A percentile compares a stretch with the other conserved stretches of the same genome.
Conservation (phyloP, 2,888 invertebrate genomes). For the Branchinecta sandiegonensis region DNA sequence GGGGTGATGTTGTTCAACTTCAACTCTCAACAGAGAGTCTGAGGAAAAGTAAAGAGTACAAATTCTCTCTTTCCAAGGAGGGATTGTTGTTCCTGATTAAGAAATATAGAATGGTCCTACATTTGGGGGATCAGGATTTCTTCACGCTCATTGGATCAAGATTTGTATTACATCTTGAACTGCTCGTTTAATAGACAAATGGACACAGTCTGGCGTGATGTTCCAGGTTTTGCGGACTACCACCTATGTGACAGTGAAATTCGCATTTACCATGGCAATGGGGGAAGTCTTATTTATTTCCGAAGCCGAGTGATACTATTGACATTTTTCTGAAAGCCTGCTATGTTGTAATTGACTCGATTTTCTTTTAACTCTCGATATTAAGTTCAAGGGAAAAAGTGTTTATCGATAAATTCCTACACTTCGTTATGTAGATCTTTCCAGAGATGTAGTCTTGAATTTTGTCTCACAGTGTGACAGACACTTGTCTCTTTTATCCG, state of each 20-base stretch:
- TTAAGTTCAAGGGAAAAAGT: too few relatives aligned
- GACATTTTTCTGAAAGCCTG: too few relatives aligned
- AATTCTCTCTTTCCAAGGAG: conserved; percentile 31
- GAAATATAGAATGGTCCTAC: conserved; percentile 32
- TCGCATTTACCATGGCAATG: conserved; percentile 33
- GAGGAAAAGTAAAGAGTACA: conserved; percentile 33
- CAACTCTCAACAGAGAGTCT: too few relatives aligned
- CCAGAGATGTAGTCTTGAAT: too few relatives aligned
- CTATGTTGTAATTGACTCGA: too few relatives aligned
- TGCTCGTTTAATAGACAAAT: conserved; percentile 39
- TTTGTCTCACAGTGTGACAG: too few relatives aligned
- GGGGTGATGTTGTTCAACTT: conserved; percentile 37
- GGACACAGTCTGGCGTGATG: conserved; percentile 33
- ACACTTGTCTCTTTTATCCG: too few relatives aligned
- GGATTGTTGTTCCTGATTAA: conserved; percentile 31
- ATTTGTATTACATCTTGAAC: conserved; percentile 36
- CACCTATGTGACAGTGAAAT: conserved; percentile 32
- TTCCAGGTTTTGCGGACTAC: conserved; percentile 28
- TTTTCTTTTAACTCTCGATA: too few relatives aligned
- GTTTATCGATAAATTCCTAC: too few relatives aligned
- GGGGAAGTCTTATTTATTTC: conserved; percentile 28
- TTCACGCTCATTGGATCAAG: conserved; percentile 34
- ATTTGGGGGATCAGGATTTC: conserved; percentile 30
- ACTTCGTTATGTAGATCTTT: too few relatives aligned
- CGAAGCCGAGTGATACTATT: neutral